phyloP scores from a whole-genome alignment of 2,888 invertebrate genomes.

The Apamea crenata region DNA sequence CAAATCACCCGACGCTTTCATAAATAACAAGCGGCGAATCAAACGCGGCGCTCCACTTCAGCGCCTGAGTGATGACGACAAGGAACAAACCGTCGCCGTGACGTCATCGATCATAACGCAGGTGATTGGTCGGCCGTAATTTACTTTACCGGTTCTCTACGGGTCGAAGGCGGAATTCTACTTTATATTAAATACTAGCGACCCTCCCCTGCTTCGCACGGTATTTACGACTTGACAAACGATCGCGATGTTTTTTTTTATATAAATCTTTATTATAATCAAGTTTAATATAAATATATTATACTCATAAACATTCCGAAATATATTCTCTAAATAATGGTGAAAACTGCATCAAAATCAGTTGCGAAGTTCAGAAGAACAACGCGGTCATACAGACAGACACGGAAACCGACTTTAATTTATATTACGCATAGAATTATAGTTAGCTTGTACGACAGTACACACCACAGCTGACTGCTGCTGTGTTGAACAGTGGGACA shows the following conservation, averaged over 20 bases:
- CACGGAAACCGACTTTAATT: not conserved
- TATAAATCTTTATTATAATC: not conserved
- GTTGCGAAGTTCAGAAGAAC: not conserved
- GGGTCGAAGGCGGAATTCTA: not conserved
- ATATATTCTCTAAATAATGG: not conserved
- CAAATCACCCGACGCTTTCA: slow-evolving; percentile 4
- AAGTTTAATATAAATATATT: not conserved
- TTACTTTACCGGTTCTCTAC: slow-evolving; percentile 2
- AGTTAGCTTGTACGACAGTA: not conserved
- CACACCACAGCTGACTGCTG: not conserved
- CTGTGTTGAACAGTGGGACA: no score
- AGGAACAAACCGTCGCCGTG: slow-evolving; percentile 22
- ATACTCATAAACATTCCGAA: not conserved
- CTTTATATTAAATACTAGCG: not conserved
- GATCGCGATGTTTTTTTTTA: not conserved
- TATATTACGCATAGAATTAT: not conserved
- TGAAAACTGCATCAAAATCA: not conserved
- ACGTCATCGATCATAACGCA: slow-evolving; percentile 56
- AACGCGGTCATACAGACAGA: not conserved
- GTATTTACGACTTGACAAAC: not conserved
- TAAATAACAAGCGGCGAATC: slow-evolving; percentile 34
- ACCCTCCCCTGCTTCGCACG: not conserved
- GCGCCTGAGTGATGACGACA: slow-evolving; percentile 35
- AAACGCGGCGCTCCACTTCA: slow-evolving; percentile 22
- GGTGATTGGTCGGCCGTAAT: slow-evolving; percentile 30